Evolutionary conservation across 2,797 vertebrate genomes (phyloP), one percentile per base, ranked within the genome.

Genomic region (Cebuella pygmaea): DNA sequence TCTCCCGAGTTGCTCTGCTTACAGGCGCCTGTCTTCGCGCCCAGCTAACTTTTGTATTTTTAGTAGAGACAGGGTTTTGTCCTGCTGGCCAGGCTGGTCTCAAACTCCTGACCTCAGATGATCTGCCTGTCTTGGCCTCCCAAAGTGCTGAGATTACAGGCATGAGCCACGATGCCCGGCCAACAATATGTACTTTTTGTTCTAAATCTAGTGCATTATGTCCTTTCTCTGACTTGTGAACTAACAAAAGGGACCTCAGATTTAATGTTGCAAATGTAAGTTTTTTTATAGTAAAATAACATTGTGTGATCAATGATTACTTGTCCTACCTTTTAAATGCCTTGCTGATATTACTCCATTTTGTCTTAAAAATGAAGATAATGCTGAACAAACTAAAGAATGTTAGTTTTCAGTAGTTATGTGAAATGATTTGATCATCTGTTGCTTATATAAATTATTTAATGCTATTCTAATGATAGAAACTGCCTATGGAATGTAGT

Each of bases 401-500:
- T 15, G 14, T 78, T 88, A 61, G 15, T 86, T 90, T 94, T 24
- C 2, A 87, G 24, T 88, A 95, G 78, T 79, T 88, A 76, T 30
- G 5, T 52, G 61, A 92, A 93, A 94, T 20, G 80, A 44, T 88
- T 88, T 95, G 61, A 50, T 87, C 57, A 91, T 67, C 36, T 81
- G 39, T 87, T 70, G 19, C 46, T 94, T 84, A 90, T 15, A 72
- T 24, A 93, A 81, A 57, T 95, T 91, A 88, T 72, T 96, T 93
- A 94, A 79, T 91, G 95, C 8, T 93, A 30, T 70, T 11, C 24
- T 85, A 81, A 88, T 81, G 30, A 83, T 17, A 95, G 41, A 90
- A 93, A 67, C 44, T 96, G 46, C 30, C 93, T 90, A 64, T 17
- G 26, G 55, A 93, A 83, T 41, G 6, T 12, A 93, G 44, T 33